Evolutionary conservation across 2,113 vertebrate genomes (phyloP).

Genomic region (Apeltes quadracus): DNA sequence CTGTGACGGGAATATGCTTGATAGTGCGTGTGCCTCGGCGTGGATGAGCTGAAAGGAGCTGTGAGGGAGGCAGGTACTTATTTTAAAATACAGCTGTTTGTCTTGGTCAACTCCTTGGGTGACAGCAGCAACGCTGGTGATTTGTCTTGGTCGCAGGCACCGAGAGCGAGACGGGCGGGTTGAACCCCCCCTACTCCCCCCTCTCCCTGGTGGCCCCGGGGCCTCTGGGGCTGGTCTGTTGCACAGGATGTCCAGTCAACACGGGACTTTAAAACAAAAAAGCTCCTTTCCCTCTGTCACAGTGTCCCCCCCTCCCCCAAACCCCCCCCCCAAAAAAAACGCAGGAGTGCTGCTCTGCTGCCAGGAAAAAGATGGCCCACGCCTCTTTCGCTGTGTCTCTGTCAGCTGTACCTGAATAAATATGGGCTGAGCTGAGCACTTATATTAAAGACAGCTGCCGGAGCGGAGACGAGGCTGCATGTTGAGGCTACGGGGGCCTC

Average conservation of each 20-base stretch:
- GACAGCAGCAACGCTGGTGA: conserved; percentile 77
- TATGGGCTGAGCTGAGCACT: conserved; percentile 69
- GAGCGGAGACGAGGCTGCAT: conserved; percentile 54
- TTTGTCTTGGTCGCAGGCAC: conserved; percentile 79
- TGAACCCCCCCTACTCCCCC: conserved; percentile 52
- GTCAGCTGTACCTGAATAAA: conserved; percentile 81
- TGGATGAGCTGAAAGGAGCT: no score
- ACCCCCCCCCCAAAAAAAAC: conserved; percentile 50
- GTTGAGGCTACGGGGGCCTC: conserved; percentile 56
- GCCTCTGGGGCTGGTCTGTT: conserved; percentile 37
- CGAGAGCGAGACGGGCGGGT: conserved; percentile 56
- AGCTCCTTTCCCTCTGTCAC: conserved; percentile 38
- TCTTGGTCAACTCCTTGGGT: conserved; percentile 74
- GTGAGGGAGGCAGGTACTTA: conserved; percentile 64
- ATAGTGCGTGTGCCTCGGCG: conserved; percentile 46
- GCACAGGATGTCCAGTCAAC: conserved; percentile 70
- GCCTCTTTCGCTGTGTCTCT: conserved; percentile 57
- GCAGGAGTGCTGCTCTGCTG: conserved; percentile 66
- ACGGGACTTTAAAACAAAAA: no score
- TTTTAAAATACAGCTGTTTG: conserved; percentile 77
- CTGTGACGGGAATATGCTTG: conserved; percentile 66
- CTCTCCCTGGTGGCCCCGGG: conserved; percentile 42
- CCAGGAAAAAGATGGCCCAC: conserved; percentile 75
- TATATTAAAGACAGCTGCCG: conserved; percentile 84
- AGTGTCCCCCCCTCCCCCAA: conserved; percentile 38